Conservation (phyloP, 2,888 invertebrate genomes). For the Troides aeacus region DNA sequence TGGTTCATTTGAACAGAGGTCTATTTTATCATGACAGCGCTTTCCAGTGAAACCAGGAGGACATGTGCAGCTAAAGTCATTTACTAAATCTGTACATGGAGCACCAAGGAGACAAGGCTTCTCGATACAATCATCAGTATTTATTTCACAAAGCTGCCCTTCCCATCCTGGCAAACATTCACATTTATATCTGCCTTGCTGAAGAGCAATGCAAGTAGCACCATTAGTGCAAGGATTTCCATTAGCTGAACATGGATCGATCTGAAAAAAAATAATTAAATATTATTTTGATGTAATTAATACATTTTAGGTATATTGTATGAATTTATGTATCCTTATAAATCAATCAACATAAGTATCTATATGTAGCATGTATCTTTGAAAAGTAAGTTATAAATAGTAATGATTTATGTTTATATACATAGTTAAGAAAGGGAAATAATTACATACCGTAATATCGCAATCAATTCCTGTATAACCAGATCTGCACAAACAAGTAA, state of each 20-base stretch:
- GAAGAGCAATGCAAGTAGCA: slow-evolving; percentile 92
- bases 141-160: slow-evolving; percentile 95
- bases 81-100: slow-evolving; percentile 95
- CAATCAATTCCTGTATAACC: slow-evolving; percentile 97
- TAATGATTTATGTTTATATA: no score
- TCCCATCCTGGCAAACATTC: slow-evolving; percentile 98
- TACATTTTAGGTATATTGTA: no score
- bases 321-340: no score
- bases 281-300: no score
- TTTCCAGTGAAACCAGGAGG: slow-evolving; percentile 97
- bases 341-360: no score
- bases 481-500: slow-evolving; percentile 94
- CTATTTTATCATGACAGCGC: slow-evolving; percentile 96
- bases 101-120: slow-evolving; percentile 94
- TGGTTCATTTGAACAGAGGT: slow-evolving; percentile 93
- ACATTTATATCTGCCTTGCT: slow-evolving; percentile 96
- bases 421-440: no score
- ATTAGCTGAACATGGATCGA: slow-evolving; percentile 93
- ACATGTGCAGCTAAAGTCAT: slow-evolving; percentile 96
- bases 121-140: slow-evolving; percentile 95
- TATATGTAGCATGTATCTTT: no score
- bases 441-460: slow-evolving; percentile 86
- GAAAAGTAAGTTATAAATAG: no score
- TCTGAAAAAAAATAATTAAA: slow-evolving; percentile 69
- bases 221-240: slow-evolving; percentile 96